Evolutionary conservation across 2,888 invertebrate genomes (phyloP), one percentile per base, ranked within the genome.

Genomic region (Schizotus pectinicornis): DNA sequence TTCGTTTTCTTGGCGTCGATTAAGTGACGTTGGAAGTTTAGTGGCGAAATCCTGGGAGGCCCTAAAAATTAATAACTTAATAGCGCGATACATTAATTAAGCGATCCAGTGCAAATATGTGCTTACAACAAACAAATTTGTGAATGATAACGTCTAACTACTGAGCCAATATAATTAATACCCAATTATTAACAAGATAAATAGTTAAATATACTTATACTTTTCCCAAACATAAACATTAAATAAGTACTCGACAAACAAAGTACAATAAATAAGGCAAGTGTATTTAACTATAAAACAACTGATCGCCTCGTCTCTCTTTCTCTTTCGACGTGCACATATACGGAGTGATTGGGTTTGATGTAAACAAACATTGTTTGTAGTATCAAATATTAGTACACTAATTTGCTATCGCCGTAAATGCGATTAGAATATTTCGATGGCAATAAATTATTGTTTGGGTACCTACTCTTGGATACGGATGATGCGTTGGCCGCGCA

Each of bases 361-460:
- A 64, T 66, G 71, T 66, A 66, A 69, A 70, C 70, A 74, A 71
- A 74, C 70, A 71, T 55, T 70, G 73, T 71, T 71, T 72, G 71
- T 69, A 64, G 62, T 69, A 71, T 72, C 74, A 74, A 75, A 75
- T 75, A 75, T 74, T 74, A 71, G 72, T 67, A 67, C 68, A 71
- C 73, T 71, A 72, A 72, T 71, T 71, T 67, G 67, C 73, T 74
- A 73, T 73, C 73, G 67, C 65, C 63, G 70, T 67, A 70, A 73
- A 72, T 69, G 66, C 65, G 67, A 71, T 71, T 73, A 68, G 67
- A 67, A 71, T 71, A 70, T 68, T 70, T 67, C 65, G 67, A 69
- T 64, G 66, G 64, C 56, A 54, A 62, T 70, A 69, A 71, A 67
- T 69, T 66, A 71, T 71, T 70, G 68, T 68, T 69, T 66, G 67